Conservation (phyloP, 2,888 invertebrate genomes). For the Hypercompe scribonia region DNA sequence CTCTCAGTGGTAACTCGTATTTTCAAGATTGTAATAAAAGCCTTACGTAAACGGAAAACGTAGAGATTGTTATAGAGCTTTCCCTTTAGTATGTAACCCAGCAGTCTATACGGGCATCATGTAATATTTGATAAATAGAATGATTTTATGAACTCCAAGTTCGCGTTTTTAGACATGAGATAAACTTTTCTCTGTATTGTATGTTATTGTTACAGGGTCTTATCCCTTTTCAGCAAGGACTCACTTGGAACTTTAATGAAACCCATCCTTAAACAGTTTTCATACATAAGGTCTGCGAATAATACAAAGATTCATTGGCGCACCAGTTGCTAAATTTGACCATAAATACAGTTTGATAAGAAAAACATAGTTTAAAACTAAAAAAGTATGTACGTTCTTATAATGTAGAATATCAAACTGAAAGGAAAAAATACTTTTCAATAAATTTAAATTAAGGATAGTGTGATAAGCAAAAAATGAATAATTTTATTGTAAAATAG, state of each 20-base stretch:
- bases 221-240: not conserved
- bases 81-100: not conserved
- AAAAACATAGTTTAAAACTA: too few species aligned
- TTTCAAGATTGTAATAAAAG: not conserved
- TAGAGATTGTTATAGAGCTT: too few species aligned
- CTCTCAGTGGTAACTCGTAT: not conserved
- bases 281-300: not conserved
- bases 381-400: too few species aligned
- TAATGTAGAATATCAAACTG: too few species aligned
- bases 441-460: too few species aligned
- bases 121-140: not conserved
- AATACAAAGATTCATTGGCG: not conserved
- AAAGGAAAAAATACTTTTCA: too few species aligned
- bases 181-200: not conserved
- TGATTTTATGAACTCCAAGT: too few species aligned
- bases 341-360: not conserved
- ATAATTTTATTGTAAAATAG: too few species aligned
- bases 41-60: not conserved
- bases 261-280: not conserved
- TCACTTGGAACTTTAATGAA: not conserved
- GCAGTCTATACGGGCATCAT: not conserved
- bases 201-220: not conserved
- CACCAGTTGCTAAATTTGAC: not conserved
- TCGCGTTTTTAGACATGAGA: not conserved
- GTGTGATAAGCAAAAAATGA: too few species aligned